Percentiles rank a stretch among this genome's conserved stretches.
phyloP scores from a whole-genome alignment of 2,113 vertebrate species.

The Nycticryphes semicollaris region DNA sequence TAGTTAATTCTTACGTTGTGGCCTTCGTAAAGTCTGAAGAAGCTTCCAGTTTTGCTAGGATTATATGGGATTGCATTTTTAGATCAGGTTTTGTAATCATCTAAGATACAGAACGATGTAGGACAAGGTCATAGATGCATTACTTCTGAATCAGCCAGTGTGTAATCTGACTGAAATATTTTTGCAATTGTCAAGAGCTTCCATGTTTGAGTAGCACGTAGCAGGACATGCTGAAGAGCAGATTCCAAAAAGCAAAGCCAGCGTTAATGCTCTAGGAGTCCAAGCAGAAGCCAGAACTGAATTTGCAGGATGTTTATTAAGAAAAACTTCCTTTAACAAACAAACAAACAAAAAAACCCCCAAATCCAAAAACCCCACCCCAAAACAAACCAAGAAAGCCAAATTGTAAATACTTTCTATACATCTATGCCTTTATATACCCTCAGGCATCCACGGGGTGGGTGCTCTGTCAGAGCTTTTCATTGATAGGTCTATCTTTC shows the following conservation, averaged over 20 bases:
- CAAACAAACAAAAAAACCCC: too few relatives aligned
- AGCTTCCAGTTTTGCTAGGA: background rate
- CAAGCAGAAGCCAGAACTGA: background rate
- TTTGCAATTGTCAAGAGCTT: background rate
- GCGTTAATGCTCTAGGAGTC: background rate
- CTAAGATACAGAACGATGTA: background rate
- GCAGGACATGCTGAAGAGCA: background rate
- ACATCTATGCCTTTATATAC: background rate
- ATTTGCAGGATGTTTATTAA: background rate
- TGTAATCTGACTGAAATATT: background rate
- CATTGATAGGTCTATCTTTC: background rate
- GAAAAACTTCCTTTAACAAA: background rate
- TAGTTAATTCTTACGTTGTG: background rate
- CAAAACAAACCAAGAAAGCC: too few relatives aligned
- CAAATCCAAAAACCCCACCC: too few relatives aligned
- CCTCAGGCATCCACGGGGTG: background rate
- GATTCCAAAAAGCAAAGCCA: background rate
- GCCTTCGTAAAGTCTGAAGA: background rate
- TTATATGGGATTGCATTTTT: background rate
- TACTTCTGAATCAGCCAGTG: background rate
- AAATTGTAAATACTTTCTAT: background rate
- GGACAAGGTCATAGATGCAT: background rate
- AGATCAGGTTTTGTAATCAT: background rate
- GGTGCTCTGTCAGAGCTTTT: background rate
- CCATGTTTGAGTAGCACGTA: background rate